Evolutionary conservation across 2,888 invertebrate species (phyloP).

Genomic region (Lacanobia oleracea): DNA sequence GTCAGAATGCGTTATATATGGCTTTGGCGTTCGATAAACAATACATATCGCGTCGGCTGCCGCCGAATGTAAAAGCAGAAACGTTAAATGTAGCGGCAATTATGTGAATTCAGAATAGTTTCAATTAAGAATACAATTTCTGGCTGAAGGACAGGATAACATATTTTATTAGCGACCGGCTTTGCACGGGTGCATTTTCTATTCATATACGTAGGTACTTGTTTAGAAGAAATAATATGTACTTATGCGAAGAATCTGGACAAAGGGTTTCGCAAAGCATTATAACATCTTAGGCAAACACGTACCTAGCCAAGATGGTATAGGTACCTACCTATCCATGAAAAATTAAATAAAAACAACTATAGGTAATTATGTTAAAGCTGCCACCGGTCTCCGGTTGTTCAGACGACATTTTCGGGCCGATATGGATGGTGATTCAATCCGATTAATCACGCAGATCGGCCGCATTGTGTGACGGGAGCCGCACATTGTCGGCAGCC

Average conservation of each 20-base stretch:
- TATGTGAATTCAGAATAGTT: neutral
- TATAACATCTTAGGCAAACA: too few species aligned
- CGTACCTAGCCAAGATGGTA: too few species aligned
- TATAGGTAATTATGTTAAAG: neutral
- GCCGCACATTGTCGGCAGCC: constrained; percentile 50
- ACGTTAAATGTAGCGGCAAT: neutral
- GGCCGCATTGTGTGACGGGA: constrained; percentile 49
- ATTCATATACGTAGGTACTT: too few species aligned
- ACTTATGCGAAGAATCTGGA: too few species aligned
- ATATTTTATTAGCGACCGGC: too few species aligned
- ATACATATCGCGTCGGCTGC: constrained; percentile 13
- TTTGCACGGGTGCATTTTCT: too few species aligned
- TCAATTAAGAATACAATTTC: neutral
- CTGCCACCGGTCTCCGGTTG: neutral
- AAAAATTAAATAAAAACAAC: neutral
- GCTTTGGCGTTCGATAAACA: constrained; percentile 18
- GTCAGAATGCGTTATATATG: constrained; percentile 17
- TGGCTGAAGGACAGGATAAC: too few species aligned
- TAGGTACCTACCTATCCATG: too few species aligned
- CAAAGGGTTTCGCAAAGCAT: too few species aligned
- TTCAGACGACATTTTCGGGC: constrained; percentile 35
- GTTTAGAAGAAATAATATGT: too few species aligned
- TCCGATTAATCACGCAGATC: constrained; percentile 57
- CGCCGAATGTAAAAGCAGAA: neutral
- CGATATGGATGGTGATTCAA: constrained; percentile 47